Percentiles rank a stretch among this genome's conserved stretches.
These are phyloP conservation scores for Patella pellucida DNA, from an alignment of 2,888 invertebrate species.

Conservation along the genomic window DNA sequence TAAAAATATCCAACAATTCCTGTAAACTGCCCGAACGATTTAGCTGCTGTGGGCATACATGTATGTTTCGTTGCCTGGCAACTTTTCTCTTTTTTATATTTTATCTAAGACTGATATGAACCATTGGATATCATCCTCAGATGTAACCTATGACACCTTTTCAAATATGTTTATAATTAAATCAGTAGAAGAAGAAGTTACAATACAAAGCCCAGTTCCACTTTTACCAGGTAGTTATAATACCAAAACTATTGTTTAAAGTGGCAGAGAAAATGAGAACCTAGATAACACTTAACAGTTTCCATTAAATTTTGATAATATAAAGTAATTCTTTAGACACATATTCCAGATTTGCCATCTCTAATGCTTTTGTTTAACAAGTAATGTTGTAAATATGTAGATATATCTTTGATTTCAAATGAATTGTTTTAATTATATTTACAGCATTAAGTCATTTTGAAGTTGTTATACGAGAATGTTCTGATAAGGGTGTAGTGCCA, in stretches of 20 bases:
- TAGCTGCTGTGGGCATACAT: too few species aligned
- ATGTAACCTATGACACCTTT: slow-evolving; percentile 45
- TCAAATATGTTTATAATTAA: slow-evolving; percentile 47
- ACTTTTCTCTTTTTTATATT: too few species aligned
- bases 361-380: too few species aligned
- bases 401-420: background rate
- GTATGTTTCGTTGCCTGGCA: too few species aligned
- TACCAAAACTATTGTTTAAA: too few species aligned
- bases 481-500: slow-evolving; percentile 45
- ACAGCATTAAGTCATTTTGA: slow-evolving; percentile 60
- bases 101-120: slow-evolving; percentile 56
- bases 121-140: slow-evolving; percentile 57
- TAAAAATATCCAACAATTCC: too few species aligned
- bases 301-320: too few species aligned
- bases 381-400: background rate
- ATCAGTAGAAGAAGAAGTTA: slow-evolving; percentile 29
- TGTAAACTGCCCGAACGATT: too few species aligned
- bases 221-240: slow-evolving; percentile 46
- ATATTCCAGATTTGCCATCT: too few species aligned
- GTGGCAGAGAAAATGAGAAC: too few species aligned
- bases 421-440: slow-evolving; percentile 17
- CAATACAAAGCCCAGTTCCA: slow-evolving; percentile 58
- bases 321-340: too few species aligned
- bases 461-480: slow-evolving; percentile 50
- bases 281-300: too few species aligned